Evolutionary conservation across 2,113 vertebrate species (phyloP), one percentile per base, ranked within the genome.

Genomic region (Malurus elegans): DNA sequence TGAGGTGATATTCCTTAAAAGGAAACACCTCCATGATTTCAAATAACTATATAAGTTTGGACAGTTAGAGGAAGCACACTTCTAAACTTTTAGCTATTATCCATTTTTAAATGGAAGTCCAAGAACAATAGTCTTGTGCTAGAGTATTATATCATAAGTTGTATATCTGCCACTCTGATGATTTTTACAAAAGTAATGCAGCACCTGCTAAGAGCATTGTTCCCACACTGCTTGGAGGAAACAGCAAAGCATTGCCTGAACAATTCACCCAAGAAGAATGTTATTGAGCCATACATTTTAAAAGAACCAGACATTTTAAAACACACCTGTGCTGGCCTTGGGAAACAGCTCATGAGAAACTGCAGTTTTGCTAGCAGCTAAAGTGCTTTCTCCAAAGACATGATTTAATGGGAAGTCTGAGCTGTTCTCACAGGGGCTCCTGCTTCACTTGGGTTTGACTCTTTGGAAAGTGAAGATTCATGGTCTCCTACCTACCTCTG

Each of bases 321-420:
- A 76, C 69, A 92, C 90, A 94, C 70, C 78, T 88, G 91, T 45
- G 80, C 71, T 89, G 58, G 87, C 61, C 72, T 78, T 93, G 72
- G 93, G 95, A 96, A 79, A 47, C 18, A 91, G 75, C 58, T 81
- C 62, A 57, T 70, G 45, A 89, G 76, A 88, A 93, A 85, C 45
- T 51, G 47, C 4, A 7, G 53, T 72, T 91, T 94, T 87, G 60
- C 83, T 88, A 88, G 58, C 73, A 91, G 65, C 69, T 88, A 57
- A 86, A 12, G 24, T 75, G 36, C 53, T 36, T 72, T 76, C 60
- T 90, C 75, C 45, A 51, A 85, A 47, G 8, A 84, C 60, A 48
- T 69, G 24, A 93, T 91, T 97, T 97, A 96, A 94, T 86, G 93
- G 90, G 69, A 91, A 89, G 88, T 73, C 72, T 79, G 92, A 93